Evolutionary conservation across 1,140 invertebrate species (phyloP), one percentile per base, ranked within the genome.

Genomic region (Luehdorfia chinensis): DNA sequence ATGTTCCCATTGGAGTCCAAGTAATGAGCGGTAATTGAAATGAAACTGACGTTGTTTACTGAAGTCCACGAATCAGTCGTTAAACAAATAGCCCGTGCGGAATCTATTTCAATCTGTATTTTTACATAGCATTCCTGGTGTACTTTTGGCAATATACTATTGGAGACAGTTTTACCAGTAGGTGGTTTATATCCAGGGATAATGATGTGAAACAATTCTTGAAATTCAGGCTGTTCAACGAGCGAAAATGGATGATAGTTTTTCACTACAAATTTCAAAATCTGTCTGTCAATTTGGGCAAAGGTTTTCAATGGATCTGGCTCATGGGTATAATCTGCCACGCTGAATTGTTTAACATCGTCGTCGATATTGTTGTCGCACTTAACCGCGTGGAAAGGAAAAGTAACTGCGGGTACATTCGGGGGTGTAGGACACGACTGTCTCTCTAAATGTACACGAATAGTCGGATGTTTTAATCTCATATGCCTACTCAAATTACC

Each of bases 41-140:
- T 46, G 56, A 47, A 78, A 47, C 63, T 61, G 1, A 60, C 52
- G 27, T 69, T 73, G 25, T 60, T 70, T 4, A 37, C 12, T 0
- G 72, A 74, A 8, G 66, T 75, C 71, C 69, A 77, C n/a, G 59
- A 41, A 57, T 77, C 74, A 19, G 69, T 73, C 3, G 59, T 68
- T n/a, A 75, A 9, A 44, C 51, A 71, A 2, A 67, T 32, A n/a
- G 47, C 53, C 1, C 1, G 13, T 27, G 27, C 23, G 9, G 25
- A 27, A 47, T 23, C 21, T 23, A 23, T 23, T 6, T 23, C n/a
- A 6, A 23, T 6, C n/a, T 23, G 21, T 8, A 23, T 8, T 23
- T 23, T 23, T 23, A 6, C 21, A 6, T 6, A 8, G 21, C 21
- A 23, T 23, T 23, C 21, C 21, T 23, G 21, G 21, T 23, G 8